A percentile compares a stretch with the other conserved stretches of the same genome.
These are phyloP conservation scores for Pelecanoides urinatrix DNA, from an alignment of 2,113 vertebrate species.

Conservation along the genomic window DNA sequence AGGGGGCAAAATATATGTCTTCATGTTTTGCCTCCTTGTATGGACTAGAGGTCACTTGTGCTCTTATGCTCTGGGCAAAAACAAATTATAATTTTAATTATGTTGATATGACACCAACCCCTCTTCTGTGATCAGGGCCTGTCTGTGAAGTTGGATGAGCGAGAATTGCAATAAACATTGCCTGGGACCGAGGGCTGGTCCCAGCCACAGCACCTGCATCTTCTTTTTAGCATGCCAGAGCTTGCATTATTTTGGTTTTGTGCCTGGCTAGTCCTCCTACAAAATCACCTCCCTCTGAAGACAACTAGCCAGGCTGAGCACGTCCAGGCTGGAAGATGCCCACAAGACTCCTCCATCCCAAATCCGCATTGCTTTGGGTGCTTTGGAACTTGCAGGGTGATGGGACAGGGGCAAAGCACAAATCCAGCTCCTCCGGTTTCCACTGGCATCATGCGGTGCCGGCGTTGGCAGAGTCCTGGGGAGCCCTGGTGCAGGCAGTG, in stretches of 20 bases:
- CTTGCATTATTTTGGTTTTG: not conserved
- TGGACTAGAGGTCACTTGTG: not conserved
- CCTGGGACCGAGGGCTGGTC: not conserved
- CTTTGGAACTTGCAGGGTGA: not conserved
- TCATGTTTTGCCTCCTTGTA: not conserved
- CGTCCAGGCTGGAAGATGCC: not conserved
- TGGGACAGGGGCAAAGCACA: accelerated
- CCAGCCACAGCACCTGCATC: not conserved
- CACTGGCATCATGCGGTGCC: not conserved
- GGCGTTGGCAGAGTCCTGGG: not conserved
- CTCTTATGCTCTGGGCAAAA: not conserved
- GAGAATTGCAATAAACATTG: not conserved
- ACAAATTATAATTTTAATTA: not conserved
- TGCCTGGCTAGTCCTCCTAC: not conserved
- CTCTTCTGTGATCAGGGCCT: not conserved
- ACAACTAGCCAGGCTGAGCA: not conserved
- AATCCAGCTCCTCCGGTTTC: not conserved
- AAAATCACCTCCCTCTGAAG: not conserved
- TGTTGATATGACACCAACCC: not conserved
- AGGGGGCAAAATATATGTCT: not conserved
- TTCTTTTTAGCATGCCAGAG: not conserved
- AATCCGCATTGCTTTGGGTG: not conserved
- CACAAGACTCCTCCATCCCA: not conserved
- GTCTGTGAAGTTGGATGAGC: not conserved
- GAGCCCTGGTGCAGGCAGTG: accelerated